Percentiles rank a stretch among this genome's conserved stretches.
phyloP scores from a whole-genome alignment of 1,140 invertebrate genomes.

The Theocolax elegans region DNA sequence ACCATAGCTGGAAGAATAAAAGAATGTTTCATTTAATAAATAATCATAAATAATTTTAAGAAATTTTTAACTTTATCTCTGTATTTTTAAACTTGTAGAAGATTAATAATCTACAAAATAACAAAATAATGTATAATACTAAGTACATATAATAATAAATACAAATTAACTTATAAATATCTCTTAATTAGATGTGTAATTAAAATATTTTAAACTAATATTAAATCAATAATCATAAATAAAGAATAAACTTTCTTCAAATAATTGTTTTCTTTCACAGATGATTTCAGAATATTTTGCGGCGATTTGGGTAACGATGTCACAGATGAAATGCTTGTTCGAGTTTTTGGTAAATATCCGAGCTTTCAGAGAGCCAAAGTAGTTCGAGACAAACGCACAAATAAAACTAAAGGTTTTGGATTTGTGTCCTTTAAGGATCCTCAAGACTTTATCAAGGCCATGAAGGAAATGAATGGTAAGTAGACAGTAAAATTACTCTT shows the following conservation, averaged over 20 bases:
- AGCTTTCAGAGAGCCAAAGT: slow-evolving; percentile 97
- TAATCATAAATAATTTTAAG: no score
- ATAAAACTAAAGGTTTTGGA: slow-evolving; percentile 98
- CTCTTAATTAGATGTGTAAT: no score
- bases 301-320: slow-evolving; percentile 99
- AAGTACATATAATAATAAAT: no score
- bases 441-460: slow-evolving; percentile 96
- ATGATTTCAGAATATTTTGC: slow-evolving; percentile 98
- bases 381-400: slow-evolving; percentile 94
- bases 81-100: slow-evolving; percentile 1
- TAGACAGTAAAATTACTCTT: slow-evolving; percentile 36
- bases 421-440: slow-evolving; percentile 99
- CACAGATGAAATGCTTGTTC: slow-evolving; percentile 92
- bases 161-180: no score
- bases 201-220: slow-evolving; percentile 1
- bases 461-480: slow-evolving; percentile 97
- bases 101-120: background rate
- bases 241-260: slow-evolving; percentile 1
- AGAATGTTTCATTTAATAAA: no score
- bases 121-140: no score
- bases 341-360: slow-evolving; percentile 95
- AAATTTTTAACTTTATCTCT: no score
- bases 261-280: slow-evolving; percentile 67
- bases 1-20: no score
- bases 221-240: background rate